Evolutionary conservation across 2,113 vertebrate genomes (phyloP).

Genomic region (Nothobranchius furzeri): DNA sequence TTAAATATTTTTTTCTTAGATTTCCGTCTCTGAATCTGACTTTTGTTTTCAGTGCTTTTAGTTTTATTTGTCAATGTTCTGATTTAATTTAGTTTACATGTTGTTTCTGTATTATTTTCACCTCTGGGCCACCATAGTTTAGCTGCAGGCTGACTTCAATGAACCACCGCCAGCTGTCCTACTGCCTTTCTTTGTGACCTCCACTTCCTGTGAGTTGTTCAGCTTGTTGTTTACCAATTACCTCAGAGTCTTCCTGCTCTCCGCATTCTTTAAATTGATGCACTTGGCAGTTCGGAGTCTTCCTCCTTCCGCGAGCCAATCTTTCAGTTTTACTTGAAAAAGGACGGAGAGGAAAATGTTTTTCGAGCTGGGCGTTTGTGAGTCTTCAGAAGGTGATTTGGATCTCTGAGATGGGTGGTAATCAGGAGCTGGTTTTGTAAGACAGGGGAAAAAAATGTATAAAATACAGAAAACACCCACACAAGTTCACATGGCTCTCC

Average conservation of each 20-base stretch:
- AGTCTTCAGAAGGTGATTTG: constrained; percentile 67
- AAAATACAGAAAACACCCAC: constrained; percentile 71
- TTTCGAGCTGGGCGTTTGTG: constrained; percentile 34
- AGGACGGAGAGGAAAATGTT: constrained; percentile 30
- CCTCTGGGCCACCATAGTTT: neutral
- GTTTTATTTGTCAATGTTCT: no score
- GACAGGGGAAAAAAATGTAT: constrained; percentile 4
- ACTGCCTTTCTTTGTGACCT: neutral
- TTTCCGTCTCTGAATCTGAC: no score
- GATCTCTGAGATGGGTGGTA: constrained; percentile 64
- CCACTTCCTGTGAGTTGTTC: constrained; percentile 14
- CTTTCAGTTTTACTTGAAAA: constrained; percentile 34
- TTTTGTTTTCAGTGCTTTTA: no score
- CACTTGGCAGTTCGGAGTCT: constrained; percentile 41
- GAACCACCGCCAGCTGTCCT: constrained; percentile 1
- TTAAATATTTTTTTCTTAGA: no score
- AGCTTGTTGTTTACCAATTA: constrained; percentile 52
- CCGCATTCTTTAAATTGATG: constrained; percentile 54
- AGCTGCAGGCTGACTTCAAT: neutral
- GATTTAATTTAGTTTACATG: neutral
- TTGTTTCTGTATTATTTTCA: no score
- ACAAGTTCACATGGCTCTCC: constrained; percentile 72
- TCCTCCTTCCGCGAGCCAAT: constrained; percentile 37
- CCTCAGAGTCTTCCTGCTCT: constrained; percentile 39
- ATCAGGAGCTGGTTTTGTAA: constrained; percentile 67